These are phyloP conservation scores for Sterna hirundo DNA, from an alignment of 2,113 vertebrate species.

Conservation along the genomic window DNA sequence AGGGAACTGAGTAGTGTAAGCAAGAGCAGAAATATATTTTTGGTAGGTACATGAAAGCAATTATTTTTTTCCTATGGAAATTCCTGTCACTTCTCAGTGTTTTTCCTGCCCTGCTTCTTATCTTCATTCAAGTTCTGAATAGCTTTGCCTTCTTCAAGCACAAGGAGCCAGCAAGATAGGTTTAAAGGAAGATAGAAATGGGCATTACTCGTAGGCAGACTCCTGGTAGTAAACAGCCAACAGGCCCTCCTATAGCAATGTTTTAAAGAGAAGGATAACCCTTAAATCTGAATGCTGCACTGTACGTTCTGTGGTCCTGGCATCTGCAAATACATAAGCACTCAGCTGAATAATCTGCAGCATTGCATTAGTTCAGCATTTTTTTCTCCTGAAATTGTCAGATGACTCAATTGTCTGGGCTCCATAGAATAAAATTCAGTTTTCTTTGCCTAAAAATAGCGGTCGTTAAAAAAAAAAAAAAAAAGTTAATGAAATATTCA, in stretches of 20 bases:
- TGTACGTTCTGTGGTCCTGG: neutral
- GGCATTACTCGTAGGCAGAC: neutral
- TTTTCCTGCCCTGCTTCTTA: neutral
- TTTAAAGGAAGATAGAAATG: neutral
- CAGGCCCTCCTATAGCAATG: rapidly evolving
- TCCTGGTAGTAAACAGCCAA: neutral
- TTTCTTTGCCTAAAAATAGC: conserved; percentile 45
- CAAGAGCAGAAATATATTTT: neutral
- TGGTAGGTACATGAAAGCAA: neutral
- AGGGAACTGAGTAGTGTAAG: neutral
- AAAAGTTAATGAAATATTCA: neutral
- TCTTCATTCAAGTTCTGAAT: neutral
- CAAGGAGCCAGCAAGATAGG: neutral
- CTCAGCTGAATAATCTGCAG: neutral
- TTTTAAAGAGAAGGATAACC: neutral
- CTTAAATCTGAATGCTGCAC: neutral
- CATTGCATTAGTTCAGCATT: conserved; percentile 1
- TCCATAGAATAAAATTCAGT: conserved; percentile 17
- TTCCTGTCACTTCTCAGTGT: neutral
- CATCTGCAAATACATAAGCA: neutral
- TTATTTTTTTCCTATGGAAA: neutral
- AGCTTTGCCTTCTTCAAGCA: neutral
- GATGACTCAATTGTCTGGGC: conserved; percentile 32
- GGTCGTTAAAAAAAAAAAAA: neutral
- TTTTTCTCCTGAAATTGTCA: conserved; percentile 29